Evolutionary conservation across 2,797 vertebrate genomes (phyloP).

Genomic region (Orestias chungarensis): DNA sequence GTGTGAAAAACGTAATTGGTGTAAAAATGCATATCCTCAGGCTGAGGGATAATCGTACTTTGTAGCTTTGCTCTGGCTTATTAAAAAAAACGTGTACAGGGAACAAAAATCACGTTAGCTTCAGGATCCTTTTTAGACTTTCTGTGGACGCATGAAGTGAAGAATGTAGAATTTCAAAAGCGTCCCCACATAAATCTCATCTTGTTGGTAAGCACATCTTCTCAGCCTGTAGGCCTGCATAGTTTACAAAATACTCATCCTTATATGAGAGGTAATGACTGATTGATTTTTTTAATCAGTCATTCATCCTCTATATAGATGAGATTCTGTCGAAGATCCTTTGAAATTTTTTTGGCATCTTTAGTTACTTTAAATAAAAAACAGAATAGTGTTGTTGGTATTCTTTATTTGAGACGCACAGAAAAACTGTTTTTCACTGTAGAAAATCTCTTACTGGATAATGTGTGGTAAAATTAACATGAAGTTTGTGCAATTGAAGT

Average conservation of each 20-base stretch:
- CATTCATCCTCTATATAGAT: slow-evolving; percentile 47
- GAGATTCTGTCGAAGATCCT: slow-evolving; percentile 44
- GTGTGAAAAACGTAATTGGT: slow-evolving; percentile 53
- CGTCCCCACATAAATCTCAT: slow-evolving; percentile 42
- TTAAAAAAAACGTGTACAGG: slow-evolving; percentile 51
- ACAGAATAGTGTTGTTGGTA: background rate
- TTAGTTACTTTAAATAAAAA: slow-evolving; percentile 24
- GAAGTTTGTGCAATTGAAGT: slow-evolving; percentile 43
- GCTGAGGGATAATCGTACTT: slow-evolving; percentile 49
- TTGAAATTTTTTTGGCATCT: slow-evolving; percentile 48
- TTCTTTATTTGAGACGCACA: slow-evolving; percentile 18
- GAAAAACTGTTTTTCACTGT: slow-evolving; percentile 21
- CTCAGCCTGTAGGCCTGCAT: slow-evolving; percentile 42
- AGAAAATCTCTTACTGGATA: slow-evolving; percentile 24
- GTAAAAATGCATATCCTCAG: slow-evolving; percentile 50
- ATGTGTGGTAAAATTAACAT: slow-evolving; percentile 31
- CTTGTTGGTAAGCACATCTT: slow-evolving; percentile 57
- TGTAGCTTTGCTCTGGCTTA: slow-evolving; percentile 38
- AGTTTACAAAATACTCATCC: slow-evolving; percentile 38
- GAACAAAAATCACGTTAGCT: slow-evolving; percentile 19
- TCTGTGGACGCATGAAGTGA: slow-evolving; percentile 46
- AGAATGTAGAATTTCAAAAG: slow-evolving; percentile 53
- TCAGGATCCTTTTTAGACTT: slow-evolving; percentile 46
- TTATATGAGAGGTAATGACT: slow-evolving; percentile 59
- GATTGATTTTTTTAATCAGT: slow-evolving; percentile 65